These are phyloP conservation scores for Gymnogyps californianus DNA, from an alignment of 2,113 vertebrate species.

Conservation along the genomic window DNA sequence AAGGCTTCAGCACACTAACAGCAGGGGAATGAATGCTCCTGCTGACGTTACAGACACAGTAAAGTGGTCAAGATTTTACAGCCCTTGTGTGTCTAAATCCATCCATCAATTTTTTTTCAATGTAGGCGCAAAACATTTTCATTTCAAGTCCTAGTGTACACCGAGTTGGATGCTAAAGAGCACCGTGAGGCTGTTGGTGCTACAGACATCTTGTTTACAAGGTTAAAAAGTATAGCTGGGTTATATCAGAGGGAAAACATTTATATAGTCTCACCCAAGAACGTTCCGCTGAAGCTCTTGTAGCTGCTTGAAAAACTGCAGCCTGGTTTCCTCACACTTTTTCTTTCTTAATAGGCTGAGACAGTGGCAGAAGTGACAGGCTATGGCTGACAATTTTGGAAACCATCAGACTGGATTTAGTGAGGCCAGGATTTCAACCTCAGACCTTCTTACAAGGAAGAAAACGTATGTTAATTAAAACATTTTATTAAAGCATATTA, in stretches of 20 bases:
- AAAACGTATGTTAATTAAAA: background rate
- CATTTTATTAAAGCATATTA: background rate
- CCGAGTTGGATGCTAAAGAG: background rate
- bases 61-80: background rate
- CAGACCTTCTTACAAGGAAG: background rate
- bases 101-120: background rate
- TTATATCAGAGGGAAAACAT: background rate
- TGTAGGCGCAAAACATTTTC: background rate
- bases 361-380: background rate
- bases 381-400: background rate
- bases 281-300: background rate
- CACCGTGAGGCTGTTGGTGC: background rate
- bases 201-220: background rate
- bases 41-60: background rate
- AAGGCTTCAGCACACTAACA: background rate
- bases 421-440: background rate
- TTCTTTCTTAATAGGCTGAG: background rate
- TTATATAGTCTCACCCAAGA: background rate
- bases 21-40: background rate
- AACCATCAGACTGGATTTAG: background rate
- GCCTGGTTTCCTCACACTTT: background rate
- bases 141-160: background rate
- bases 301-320: background rate
- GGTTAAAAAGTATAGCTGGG: background rate
- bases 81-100: background rate